These are phyloP conservation scores for Octonoba sinensis DNA, from an alignment of 2,888 invertebrate genomes.

Conservation along the genomic window DNA sequence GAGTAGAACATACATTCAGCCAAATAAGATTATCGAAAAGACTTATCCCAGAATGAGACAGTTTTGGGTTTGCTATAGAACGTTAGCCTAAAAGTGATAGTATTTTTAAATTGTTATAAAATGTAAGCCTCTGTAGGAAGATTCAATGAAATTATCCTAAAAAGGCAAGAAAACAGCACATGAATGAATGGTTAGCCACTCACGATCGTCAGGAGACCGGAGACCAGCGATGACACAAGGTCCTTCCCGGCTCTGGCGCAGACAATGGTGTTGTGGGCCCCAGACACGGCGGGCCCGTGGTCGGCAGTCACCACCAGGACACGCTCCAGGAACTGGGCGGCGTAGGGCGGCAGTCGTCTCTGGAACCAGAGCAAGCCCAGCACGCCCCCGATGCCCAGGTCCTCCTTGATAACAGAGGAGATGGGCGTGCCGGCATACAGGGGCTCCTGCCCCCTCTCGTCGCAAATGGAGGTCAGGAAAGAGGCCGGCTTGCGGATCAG, in stretches of 20 bases:
- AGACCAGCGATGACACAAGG: constrained; percentile 94
- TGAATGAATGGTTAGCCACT: no score
- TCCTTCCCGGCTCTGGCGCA: constrained; percentile 98
- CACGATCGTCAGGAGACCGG: constrained; percentile 96
- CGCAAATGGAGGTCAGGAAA: constrained; percentile 99
- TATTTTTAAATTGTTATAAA: no score
- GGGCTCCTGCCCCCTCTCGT: constrained; percentile 97
- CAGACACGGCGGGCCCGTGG: constrained; percentile 98
- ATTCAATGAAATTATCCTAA: no score
- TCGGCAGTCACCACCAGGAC: constrained; percentile 96
- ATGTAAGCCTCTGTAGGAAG: no score
- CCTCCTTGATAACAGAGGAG: constrained; percentile 86
- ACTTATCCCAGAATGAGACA: no score
- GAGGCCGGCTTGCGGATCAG: constrained; percentile 98
- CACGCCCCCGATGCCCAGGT: constrained; percentile 97
- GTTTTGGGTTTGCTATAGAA: no score
- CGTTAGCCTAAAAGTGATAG: no score
- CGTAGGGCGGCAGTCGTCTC: constrained; percentile 91
- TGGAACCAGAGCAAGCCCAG: constrained; percentile 99
- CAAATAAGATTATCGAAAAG: no score
- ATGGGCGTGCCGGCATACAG: constrained; percentile 94
- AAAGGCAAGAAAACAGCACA: no score
- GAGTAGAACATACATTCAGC: no score
- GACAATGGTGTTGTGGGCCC: constrained; percentile 98
- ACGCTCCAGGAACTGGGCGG: constrained; percentile 98